A percentile compares a stretch with the other conserved stretches of the same genome.
Evolutionary conservation across 1,140 invertebrate species (phyloP).

Genomic region (Pseudobourletiella spinata): DNA sequence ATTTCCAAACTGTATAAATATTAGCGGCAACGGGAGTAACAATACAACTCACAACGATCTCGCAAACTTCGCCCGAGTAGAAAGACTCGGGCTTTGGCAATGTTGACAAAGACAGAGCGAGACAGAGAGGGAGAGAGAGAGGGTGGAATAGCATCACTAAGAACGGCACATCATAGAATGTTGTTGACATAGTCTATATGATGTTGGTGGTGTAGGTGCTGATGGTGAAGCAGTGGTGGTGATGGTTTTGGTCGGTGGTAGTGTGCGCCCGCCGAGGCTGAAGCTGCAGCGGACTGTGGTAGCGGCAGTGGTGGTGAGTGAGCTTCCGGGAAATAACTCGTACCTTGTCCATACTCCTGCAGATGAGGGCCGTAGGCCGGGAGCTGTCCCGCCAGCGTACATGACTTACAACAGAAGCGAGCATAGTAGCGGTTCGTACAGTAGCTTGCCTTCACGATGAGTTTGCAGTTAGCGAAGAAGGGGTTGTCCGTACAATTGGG

Average conservation of each 20-base stretch:
- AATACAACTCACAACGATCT: too few relatives aligned
- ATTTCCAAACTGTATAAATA: too few relatives aligned
- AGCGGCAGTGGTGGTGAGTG: neutral
- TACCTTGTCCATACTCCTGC: slow-evolving; percentile 33
- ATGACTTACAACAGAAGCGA: slow-evolving; percentile 86
- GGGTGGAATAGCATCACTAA: too few relatives aligned
- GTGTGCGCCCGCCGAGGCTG: neutral
- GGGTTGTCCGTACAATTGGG: slow-evolving; percentile 73
- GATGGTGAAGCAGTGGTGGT: neutral
- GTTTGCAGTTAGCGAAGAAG: slow-evolving; percentile 77
- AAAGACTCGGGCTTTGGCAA: too few relatives aligned
- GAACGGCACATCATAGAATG: too few relatives aligned
- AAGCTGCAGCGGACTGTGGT: neutral
- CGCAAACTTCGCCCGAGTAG: too few relatives aligned
- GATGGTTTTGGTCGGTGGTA: too few relatives aligned
- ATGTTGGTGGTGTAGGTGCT: neutral
- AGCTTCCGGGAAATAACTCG: neutral
- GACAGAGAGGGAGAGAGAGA: too few relatives aligned
- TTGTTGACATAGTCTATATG: too few relatives aligned
- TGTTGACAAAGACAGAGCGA: too few relatives aligned
- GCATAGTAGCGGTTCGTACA: slow-evolving; percentile 81
- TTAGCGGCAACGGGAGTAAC: too few relatives aligned
- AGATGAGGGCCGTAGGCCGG: slow-evolving; percentile 43
- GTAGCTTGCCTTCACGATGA: slow-evolving; percentile 71
- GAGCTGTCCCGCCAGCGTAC: slow-evolving; percentile 69